Base-by-base conservation (phyloP, 35 echinoderm and acorn worm species). In the Heliocidaris erythrogramma region DNA sequence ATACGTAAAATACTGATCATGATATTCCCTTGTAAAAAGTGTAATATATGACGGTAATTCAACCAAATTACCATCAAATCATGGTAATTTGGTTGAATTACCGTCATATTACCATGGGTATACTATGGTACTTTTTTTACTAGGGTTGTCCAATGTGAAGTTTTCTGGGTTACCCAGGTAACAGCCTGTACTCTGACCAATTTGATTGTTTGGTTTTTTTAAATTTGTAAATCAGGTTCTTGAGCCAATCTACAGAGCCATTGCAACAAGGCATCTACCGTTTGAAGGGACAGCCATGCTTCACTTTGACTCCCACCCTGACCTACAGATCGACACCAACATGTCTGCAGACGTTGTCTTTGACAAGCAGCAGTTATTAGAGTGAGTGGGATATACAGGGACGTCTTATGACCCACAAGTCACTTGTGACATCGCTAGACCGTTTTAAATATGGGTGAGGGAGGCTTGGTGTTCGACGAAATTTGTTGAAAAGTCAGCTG, bases 251-350 rank as follows among this genome's bases (percentile, higher is more conserved):
- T 99, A 99, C 94, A 88, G 97, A 18, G 97, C 95, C 30, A 96
- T 99, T 31, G 97, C 94, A 29, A 94, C 98, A 30, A 59, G 96
- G 8, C 98, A 99, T 49, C 94, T 99, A 35, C 98, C 98, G 10
- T 96, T 97, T 42, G 91, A 96, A 48, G 96, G 96, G 13, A 93
- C 97, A 17, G 92, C 94, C 29, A 97, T 99, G 96, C 90, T 99
- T 11, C 97, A 99, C 85, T 95, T 99, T 48, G 98, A 99, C 92
- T 97, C 98, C 4, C 98, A 99, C 65, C 98, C 98, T 32, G 98
- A 99, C 95, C 85, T 97, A 14, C 95, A 96, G 91, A 99, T 99
- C 87, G 93, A 96, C 14, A 96, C 94, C 30, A 93, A 99, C 47
- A 96, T 99, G 86, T 86, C 93, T 94, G 97, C 98, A 48, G 94